These are phyloP conservation scores for Stegana nigrithorax DNA, from an alignment of 2,888 invertebrate genomes.

Conservation along the genomic window DNA sequence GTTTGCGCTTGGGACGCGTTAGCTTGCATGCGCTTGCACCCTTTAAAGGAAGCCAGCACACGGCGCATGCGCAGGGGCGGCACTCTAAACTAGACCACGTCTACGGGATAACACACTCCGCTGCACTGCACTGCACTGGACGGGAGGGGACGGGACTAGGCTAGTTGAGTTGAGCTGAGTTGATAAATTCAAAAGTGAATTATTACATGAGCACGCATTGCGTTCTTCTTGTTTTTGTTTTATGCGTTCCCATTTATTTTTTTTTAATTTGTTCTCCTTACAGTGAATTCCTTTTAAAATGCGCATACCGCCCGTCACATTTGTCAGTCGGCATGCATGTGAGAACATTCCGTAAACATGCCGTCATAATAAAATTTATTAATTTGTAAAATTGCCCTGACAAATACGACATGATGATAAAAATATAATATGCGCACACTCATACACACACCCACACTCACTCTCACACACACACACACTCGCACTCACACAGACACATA, in stretches of 20 bases:
- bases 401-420: conserved; percentile 61
- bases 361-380: conserved; percentile 46
- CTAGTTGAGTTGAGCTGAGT: not conserved
- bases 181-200: conserved; percentile 9
- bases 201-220: conserved; percentile 10
- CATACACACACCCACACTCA: no score
- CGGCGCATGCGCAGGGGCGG: conserved; percentile 2
- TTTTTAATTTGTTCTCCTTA: no score
- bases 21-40: conserved; percentile 5
- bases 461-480: no score
- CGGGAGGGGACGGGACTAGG: not conserved
- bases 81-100: no score
- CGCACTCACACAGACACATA: no score
- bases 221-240: no score
- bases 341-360: not conserved
- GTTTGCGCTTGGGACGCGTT: not conserved
- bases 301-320: not conserved
- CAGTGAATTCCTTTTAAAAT: not conserved
- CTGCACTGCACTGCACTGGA: no score
- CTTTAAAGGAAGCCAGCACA: conserved; percentile 6
- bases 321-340: not conserved
- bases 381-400: conserved; percentile 55
- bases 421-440: no score
- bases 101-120: no score
- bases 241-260: no score